Conservation (phyloP, 1,140 invertebrate genomes). For the Probaryconus sp. region DNA sequence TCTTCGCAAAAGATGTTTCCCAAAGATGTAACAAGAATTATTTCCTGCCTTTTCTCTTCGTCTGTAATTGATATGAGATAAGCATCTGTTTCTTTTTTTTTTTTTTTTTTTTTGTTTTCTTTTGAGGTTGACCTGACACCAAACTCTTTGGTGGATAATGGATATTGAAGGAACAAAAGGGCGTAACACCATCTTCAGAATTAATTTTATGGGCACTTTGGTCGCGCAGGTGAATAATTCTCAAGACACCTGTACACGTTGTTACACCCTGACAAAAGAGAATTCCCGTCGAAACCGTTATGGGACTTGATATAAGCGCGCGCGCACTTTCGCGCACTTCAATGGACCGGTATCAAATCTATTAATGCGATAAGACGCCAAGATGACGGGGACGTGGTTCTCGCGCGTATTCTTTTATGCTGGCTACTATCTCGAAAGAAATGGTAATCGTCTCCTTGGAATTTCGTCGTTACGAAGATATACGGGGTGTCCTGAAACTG, state of each 20-base stretch:
- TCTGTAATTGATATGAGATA: conserved; percentile 43
- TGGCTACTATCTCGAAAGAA: conserved; percentile 41
- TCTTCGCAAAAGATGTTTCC: conserved; percentile 24
- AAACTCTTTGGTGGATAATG: conserved; percentile 24
- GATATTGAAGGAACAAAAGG: conserved; percentile 39
- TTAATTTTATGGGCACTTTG: conserved; percentile 41
- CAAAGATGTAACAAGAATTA: too few relatives aligned
- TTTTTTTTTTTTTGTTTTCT: too few relatives aligned
- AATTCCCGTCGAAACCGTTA: conserved; percentile 37
- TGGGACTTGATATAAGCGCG: conserved; percentile 32
- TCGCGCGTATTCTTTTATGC: conserved; percentile 39
- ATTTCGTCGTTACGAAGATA: conserved; percentile 41
- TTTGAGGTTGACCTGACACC: conserved; percentile 13
- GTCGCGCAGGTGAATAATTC: conserved; percentile 46
- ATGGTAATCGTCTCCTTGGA: conserved; percentile 44
- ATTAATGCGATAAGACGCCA: conserved; percentile 44
- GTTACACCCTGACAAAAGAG: conserved; percentile 33
- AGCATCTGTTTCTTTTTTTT: conserved; percentile 31
- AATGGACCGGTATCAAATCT: conserved; percentile 38
- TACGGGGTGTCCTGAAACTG: conserved; percentile 40
- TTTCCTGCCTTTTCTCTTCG: conserved; percentile 10
- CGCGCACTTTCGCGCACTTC: conserved; percentile 28
- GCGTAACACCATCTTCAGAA: conserved; percentile 13
- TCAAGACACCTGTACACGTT: conserved; percentile 33
- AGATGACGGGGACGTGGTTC: conserved; percentile 20